Evolutionary conservation across 2,797 vertebrate species (phyloP).

Genomic region (Sebastes jordani): DNA sequence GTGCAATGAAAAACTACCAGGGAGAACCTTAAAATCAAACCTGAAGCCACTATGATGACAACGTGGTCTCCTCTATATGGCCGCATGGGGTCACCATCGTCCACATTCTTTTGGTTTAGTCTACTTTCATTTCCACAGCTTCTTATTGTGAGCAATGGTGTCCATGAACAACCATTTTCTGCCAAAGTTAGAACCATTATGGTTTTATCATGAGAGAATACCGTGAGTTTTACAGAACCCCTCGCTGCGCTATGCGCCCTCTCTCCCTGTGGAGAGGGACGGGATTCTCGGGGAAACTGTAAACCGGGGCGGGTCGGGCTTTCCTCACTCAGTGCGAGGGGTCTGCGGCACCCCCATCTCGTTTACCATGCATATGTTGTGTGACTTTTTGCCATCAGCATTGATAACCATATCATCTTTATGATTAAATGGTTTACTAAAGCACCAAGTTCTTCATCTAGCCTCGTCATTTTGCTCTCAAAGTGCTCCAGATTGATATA

Average conservation of each 20-base stretch:
- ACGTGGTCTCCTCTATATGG: background rate
- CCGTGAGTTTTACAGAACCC: too few species aligned
- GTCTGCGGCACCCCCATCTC: too few species aligned
- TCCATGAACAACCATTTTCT: background rate
- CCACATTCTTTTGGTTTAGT: background rate
- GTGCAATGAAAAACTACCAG: slow-evolving; percentile 15
- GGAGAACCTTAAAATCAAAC: background rate
- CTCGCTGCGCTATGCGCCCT: too few species aligned
- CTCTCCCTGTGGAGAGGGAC: too few species aligned
- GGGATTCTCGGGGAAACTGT: too few species aligned
- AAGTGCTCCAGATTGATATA: background rate
- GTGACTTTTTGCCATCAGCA: too few species aligned
- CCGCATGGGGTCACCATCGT: background rate
- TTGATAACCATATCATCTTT: too few species aligned
- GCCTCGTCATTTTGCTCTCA: background rate
- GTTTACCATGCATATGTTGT: too few species aligned
- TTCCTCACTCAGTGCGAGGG: too few species aligned
- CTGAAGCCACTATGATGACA: background rate
- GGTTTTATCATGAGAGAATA: too few species aligned
- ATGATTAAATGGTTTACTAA: background rate
- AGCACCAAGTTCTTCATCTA: background rate
- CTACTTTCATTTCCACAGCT: background rate
- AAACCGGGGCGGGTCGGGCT: too few species aligned
- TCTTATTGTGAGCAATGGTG: background rate
- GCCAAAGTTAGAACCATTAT: too few species aligned